Evolutionary conservation across 2,888 invertebrate genomes (phyloP).

Genomic region (Eulithis testata): DNA sequence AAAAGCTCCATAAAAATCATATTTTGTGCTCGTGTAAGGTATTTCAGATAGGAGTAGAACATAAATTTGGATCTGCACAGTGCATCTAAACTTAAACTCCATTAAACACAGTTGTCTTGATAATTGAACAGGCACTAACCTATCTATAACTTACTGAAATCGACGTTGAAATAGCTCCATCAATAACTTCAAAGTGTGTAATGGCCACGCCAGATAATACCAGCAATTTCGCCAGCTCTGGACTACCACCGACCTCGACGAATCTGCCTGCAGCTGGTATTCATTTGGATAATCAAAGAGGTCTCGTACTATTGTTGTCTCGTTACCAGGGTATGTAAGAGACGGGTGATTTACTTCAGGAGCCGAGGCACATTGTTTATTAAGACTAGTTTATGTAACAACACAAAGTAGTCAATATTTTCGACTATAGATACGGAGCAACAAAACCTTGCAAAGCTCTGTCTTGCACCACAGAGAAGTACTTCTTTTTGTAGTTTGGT

Average conservation of each 20-base stretch:
- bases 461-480: not conserved
- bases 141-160: conserved; percentile 9
- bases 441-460: not conserved
- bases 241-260: conserved; percentile 52
- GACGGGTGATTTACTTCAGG: conserved; percentile 15
- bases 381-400: not conserved
- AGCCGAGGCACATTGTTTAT: not conserved
- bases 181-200: conserved; percentile 20
- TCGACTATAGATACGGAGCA: not conserved
- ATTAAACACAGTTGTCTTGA: conserved; percentile 8
- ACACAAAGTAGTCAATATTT: not conserved
- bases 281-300: conserved; percentile 68
- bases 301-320: conserved; percentile 20
- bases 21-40: not conserved
- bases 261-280: conserved; percentile 73
- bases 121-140: conserved; percentile 10
- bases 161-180: conserved; percentile 16
- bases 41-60: not conserved
- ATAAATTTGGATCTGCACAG: not conserved
- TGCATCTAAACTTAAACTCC: not conserved
- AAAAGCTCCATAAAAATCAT: too few species aligned
- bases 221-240: conserved; percentile 26
- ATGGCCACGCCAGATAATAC: conserved; percentile 23
- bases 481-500: not conserved
- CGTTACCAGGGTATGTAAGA: not conserved